Evolutionary conservation across 2,797 vertebrate genomes (phyloP).

Genomic region (Sebastes ruberrimus): DNA sequence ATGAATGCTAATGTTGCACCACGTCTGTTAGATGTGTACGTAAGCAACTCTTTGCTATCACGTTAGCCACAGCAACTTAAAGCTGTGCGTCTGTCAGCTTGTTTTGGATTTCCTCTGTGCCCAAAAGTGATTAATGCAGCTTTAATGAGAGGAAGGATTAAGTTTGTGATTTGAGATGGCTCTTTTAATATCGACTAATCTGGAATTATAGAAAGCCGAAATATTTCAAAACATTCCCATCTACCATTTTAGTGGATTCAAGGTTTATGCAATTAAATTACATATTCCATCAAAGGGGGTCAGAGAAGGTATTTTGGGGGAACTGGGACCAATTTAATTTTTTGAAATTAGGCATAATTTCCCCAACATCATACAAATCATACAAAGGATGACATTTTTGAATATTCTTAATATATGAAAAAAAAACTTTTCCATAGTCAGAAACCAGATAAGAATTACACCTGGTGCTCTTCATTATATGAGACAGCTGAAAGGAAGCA

Average conservation of each 20-base stretch:
- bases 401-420: background rate
- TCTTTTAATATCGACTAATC: background rate
- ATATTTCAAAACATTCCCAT: background rate
- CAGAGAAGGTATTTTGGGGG: background rate
- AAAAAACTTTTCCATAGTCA: background rate
- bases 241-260: too few species aligned
- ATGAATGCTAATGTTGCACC: background rate
- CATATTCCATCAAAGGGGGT: background rate
- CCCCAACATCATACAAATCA: background rate
- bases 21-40: background rate
- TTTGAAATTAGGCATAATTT: background rate
- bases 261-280: too few species aligned
- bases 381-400: background rate
- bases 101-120: background rate
- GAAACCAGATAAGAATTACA: background rate
- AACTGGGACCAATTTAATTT: background rate
- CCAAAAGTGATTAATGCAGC: background rate
- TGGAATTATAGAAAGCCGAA: background rate
- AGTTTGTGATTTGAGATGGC: background rate
- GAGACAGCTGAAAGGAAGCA: background rate
- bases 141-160: background rate
- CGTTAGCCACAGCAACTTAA: background rate
- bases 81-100: background rate
- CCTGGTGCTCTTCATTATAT: background rate
- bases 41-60: background rate